Evolutionary conservation across 1,140 invertebrate genomes (phyloP).

Genomic region (Delia radicum): DNA sequence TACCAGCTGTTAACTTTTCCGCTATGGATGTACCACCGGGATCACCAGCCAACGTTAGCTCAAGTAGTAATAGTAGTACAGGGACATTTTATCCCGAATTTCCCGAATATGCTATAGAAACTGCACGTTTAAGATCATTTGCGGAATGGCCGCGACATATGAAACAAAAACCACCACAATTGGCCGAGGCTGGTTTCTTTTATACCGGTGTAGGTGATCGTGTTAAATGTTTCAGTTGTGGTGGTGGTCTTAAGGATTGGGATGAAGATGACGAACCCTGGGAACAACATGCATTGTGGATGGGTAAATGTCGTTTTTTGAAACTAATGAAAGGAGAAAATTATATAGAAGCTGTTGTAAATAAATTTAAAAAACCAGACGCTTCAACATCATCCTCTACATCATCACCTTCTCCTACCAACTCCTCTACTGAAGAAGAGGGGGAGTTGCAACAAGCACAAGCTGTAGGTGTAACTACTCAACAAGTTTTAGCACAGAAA

Average conservation of each 20-base stretch:
- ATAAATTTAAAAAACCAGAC: conserved; percentile 29
- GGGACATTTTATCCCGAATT: conserved; percentile 59
- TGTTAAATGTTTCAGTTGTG: conserved; percentile 83
- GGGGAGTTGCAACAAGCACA: neutral
- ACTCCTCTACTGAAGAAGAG: neutral
- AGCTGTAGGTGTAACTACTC: neutral
- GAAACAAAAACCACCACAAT: conserved; percentile 71
- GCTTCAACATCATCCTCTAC: conserved; percentile 4
- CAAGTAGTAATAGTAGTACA: conserved; percentile 43
- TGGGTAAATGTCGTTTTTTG: conserved; percentile 74
- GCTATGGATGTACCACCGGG: conserved; percentile 27
- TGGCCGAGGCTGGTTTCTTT: conserved; percentile 87
- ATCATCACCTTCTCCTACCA: neutral
- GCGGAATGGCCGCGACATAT: conserved; percentile 72
- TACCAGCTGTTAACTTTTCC: conserved; percentile 1
- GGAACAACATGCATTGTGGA: conserved; percentile 86
- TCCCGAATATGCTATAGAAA: conserved; percentile 65
- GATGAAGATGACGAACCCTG: conserved; percentile 81
- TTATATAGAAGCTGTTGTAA: conserved; percentile 63
- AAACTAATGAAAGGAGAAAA: conserved; percentile 72
- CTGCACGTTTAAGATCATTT: conserved; percentile 71
- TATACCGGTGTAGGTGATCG: conserved; percentile 84
- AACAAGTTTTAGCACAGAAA: conserved; percentile 4
- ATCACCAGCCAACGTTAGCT: neutral
- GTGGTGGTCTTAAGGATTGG: conserved; percentile 85